A percentile compares a stretch with the other conserved stretches of the same genome.
phyloP scores from a whole-genome alignment of 2,888 invertebrate species.

The Polietes domitor region DNA sequence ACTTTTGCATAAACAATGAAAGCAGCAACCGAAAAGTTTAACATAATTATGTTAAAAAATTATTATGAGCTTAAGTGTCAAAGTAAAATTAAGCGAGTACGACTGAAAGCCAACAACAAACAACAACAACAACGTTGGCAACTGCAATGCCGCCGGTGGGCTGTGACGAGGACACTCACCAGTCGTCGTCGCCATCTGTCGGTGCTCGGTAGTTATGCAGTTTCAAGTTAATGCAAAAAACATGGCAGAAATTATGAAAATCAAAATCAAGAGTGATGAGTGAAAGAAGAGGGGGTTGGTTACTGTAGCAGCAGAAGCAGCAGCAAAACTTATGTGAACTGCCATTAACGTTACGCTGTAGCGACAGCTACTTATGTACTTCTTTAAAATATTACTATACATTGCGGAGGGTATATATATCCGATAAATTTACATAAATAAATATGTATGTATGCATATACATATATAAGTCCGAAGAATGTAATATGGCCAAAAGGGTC shows the following conservation, averaged over 20 bases:
- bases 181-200: too few species aligned
- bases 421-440: too few species aligned
- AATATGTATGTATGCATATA: too few species aligned
- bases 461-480: too few species aligned
- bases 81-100: background rate
- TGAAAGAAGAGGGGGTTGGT: background rate
- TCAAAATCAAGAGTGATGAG: background rate
- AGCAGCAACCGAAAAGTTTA: background rate
- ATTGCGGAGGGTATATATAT: too few species aligned
- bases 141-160: too few species aligned
- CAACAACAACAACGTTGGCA: too few species aligned
- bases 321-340: constrained; percentile 6
- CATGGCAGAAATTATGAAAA: background rate
- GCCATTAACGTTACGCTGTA: constrained; percentile 7
- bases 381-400: background rate
- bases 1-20: background rate
- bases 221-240: background rate
- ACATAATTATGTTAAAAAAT: background rate
- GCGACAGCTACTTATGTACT: constrained; percentile 26
- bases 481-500: too few species aligned
- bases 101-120: too few species aligned
- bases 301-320: background rate
- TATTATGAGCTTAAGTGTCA: constrained; percentile 13
- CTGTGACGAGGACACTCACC: background rate
- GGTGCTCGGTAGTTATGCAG: background rate